Conservation (phyloP, 1,140 invertebrate genomes). For the Spodoptera litura region DNA sequence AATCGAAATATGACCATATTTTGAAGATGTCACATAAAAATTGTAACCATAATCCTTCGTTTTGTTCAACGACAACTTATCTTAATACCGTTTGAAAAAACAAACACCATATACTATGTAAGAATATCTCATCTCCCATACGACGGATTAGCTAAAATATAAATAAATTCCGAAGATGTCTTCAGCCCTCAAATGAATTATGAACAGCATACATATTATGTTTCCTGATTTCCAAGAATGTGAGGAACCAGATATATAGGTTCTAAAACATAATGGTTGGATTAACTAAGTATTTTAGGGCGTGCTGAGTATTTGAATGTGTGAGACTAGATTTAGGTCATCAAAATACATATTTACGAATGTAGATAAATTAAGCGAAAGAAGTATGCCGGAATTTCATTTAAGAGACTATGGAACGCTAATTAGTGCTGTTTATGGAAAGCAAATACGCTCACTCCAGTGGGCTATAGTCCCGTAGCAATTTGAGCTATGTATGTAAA, state of each 20-base stretch:
- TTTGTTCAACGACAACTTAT: background rate
- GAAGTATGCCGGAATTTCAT: too few relatives aligned
- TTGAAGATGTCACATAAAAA: too few relatives aligned
- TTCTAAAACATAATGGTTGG: background rate
- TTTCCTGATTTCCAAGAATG: slow-evolving; percentile 42
- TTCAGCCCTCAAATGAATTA: slow-evolving; percentile 62
- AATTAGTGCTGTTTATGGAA: too few relatives aligned
- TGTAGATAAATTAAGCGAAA: too few relatives aligned
- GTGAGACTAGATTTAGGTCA: too few relatives aligned
- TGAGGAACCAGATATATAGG: background rate
- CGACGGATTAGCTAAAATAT: slow-evolving; percentile 54
- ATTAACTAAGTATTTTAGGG: background rate
- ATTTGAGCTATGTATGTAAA: too few relatives aligned
- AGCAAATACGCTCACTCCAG: too few relatives aligned
- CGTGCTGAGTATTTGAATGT: background rate
- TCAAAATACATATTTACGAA: too few relatives aligned
- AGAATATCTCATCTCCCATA: slow-evolving; percentile 6
- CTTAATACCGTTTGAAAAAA: background rate
- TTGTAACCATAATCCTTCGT: too few relatives aligned
- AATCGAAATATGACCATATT: too few relatives aligned
- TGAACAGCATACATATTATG: slow-evolving; percentile 50
- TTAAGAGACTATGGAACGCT: too few relatives aligned
- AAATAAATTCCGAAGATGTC: slow-evolving; percentile 61
- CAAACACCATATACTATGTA: slow-evolving; percentile 39
- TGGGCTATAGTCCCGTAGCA: too few relatives aligned